Evolutionary conservation across 1,140 invertebrate genomes (phyloP), one percentile per base, ranked within the genome.

Genomic region (Caenorhabditis elegans): DNA sequence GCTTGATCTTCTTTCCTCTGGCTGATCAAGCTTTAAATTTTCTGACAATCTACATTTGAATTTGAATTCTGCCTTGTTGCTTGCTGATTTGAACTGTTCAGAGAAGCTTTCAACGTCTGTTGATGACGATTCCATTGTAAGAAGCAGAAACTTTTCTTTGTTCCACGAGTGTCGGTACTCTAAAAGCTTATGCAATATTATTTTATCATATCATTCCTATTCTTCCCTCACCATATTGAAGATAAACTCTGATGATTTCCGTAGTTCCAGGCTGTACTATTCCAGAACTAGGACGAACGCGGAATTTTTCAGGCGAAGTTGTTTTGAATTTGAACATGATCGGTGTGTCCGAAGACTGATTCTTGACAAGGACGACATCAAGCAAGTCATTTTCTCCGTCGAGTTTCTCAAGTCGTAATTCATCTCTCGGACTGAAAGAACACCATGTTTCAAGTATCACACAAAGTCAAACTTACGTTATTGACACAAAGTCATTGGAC

Each of bases 281-380:
- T 8, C 95, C 95, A 19, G 93, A 93, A 84, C 94, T 95, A 13
- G 95, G 95, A 78, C 94, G 92, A 0, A 97, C 95, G 51, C 94
- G 91, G 90, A 95, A 97, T 90, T 96, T 96, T 84, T 96, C 95
- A 0, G 95, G 95, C 1, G 93, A 92, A 17, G 93, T 94, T 48
- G 93, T 94, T 91, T 95, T 95, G 80, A 95, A 92, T 93, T 94
- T 84, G 76, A 70, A 84, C 51, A 84, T 80, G n/a, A 31, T 51
- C 1, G 49, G 70, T 1, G 46, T 28, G 28, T 51, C 31, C 8
- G 46, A 47, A 13, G 76, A 80, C n/a, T 51, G 51, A 28, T 85
- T 85, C 46, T 60, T 83, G 8, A 85, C 81, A 17, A 79, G 48
- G 4, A 85, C 78, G 3, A 85, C 77, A 34, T 85, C 83, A 6